A percentile compares a stretch with the other conserved stretches of the same genome.
phyloP scores from a whole-genome alignment of 1,140 invertebrate species.

The Hyles euphorbiae region DNA sequence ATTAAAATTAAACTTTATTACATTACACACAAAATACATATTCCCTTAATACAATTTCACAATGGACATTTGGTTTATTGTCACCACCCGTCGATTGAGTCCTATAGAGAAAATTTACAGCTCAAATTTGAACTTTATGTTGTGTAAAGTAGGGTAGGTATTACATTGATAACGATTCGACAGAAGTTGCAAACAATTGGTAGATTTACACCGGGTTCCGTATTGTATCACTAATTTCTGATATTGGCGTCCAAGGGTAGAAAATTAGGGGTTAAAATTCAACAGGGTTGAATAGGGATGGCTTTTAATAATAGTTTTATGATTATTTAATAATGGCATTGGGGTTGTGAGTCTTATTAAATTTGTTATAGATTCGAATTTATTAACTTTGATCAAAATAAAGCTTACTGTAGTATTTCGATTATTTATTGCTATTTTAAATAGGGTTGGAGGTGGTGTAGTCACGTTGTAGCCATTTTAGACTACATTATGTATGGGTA shows the following conservation, averaged over 20 bases:
- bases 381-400: too few relatives aligned
- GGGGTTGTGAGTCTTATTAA: too few relatives aligned
- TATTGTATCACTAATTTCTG: conserved; percentile 55
- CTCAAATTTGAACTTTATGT: conserved; percentile 22
- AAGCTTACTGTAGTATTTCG: too few relatives aligned
- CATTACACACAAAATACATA: conserved; percentile 11
- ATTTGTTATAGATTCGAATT: too few relatives aligned
- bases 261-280: conserved; percentile 17
- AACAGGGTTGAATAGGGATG: conserved; percentile 15
- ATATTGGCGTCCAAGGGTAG: conserved; percentile 30
- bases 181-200: conserved; percentile 60
- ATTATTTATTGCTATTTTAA: too few relatives aligned
- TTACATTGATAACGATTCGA: conserved; percentile 26
- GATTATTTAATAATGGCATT: too few relatives aligned
- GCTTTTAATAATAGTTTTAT: conserved; percentile 9
- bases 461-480: too few relatives aligned
- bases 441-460: too few relatives aligned
- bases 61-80: conserved; percentile 56
- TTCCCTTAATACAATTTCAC: not conserved
- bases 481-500: too few relatives aligned
- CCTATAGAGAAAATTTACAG: conserved; percentile 30
- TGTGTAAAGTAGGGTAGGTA: conserved; percentile 22
- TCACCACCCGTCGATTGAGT: conserved; percentile 68
- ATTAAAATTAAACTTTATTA: conserved; percentile 18
- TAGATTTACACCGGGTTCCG: conserved; percentile 28